Conservation (phyloP, 1,140 invertebrate species). For the Geopemphigus sp. region DNA sequence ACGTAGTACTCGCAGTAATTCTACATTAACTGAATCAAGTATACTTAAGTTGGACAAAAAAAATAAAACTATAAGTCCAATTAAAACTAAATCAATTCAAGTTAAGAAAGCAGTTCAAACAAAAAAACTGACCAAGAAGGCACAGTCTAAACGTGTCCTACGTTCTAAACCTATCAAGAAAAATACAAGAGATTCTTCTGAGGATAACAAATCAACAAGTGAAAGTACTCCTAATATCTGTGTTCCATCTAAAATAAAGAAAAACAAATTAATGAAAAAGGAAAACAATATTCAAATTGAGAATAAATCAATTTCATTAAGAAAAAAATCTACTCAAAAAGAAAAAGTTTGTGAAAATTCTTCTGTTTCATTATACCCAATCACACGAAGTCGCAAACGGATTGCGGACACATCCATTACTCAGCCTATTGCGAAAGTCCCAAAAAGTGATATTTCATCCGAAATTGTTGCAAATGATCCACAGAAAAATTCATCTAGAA, state of each 20-base stretch:
- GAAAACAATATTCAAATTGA: background rate
- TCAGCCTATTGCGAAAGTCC: background rate
- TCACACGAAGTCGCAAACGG: constrained; percentile 10
- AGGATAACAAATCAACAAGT: background rate
- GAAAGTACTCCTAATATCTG: background rate
- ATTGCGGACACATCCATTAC: background rate
- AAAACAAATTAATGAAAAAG: background rate
- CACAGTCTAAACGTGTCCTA: constrained; percentile 9
- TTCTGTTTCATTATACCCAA: background rate
- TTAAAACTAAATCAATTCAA: background rate
- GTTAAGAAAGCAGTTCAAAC: background rate
- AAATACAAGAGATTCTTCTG: constrained; percentile 4
- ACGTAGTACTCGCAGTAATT: background rate
- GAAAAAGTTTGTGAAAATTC: constrained; percentile 6
- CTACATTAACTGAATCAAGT: background rate
- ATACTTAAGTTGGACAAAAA: background rate
- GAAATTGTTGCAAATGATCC: background rate
- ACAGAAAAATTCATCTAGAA: background rate
- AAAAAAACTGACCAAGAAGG: background rate
- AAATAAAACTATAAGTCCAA: background rate
- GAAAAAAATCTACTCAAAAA: background rate
- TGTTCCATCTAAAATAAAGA: background rate
- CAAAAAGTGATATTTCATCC: constrained; percentile 17
- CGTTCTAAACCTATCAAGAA: constrained; percentile 6
- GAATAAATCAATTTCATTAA: background rate